Base-by-base conservation (phyloP, 2,797 vertebrate genomes). In the Sebastes dallii region DNA sequence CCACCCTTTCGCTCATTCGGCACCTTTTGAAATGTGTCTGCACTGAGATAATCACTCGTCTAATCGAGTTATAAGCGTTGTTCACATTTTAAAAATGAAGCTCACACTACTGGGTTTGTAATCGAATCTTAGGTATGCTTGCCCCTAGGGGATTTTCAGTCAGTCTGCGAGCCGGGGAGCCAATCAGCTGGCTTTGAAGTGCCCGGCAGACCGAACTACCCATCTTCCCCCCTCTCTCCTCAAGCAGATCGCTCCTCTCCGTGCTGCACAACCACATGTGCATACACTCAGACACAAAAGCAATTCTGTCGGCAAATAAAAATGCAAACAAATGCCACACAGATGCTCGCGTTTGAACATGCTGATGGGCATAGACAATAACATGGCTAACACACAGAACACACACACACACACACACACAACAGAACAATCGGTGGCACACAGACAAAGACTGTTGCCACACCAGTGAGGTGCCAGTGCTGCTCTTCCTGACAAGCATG, bases 101-200 rank as follows among this genome's bases (percentile, higher is more conserved):
- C 87, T 88, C 86, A 75, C 80, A 65, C 90, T 94, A 94, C 92
- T 92, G 90, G 89, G 81, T 91, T 90, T 92, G 89, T 94, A 94
- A 93, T 95, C 89, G 93, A 94, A 92, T 92, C 86, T 77, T 87
- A 91, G 91, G 85, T 88, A 84, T 85, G 82, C 78, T 77, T 75
- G 55, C 81, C 86, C 86, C 42, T 13, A 42, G 86, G 89, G 88
- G 77, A 68, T 78, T 89, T 89, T 84, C 75, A 86, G 83, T 80
- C 87, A 85, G 75, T 78, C 64, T 34, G 24, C 34, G 58, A 86
- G 77, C 80, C 78, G 86, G 72, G 60, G 87, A 88, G 83, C 92
- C 87, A 91, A 91, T 92, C 89, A 91, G 79, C 75, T 70, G 0
- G 82, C 92, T 94, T 91, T 94, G 91, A 94, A 91, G 90, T 89